A percentile compares a stretch with the other conserved stretches of the same genome.
phyloP scores from a whole-genome alignment of 2,113 vertebrate species.

The Cheilinus undulatus region DNA sequence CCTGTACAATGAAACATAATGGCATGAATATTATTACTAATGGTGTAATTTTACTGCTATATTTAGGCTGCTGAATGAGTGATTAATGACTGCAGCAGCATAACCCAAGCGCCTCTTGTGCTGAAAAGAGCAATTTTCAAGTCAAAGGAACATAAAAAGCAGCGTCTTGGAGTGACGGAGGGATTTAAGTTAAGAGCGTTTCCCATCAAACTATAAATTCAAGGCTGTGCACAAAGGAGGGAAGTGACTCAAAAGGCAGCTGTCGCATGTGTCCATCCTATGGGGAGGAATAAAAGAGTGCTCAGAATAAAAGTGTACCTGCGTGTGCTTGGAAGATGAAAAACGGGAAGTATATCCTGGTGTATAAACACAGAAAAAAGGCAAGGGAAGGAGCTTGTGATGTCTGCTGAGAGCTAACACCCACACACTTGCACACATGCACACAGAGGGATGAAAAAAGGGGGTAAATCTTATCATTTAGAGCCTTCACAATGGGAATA shows the following conservation, averaged over 20 bases:
- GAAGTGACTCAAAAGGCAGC: constrained; percentile 61
- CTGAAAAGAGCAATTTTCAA: constrained; percentile 30
- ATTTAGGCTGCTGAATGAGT: constrained; percentile 16
- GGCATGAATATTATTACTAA: neutral
- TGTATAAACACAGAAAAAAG: constrained; percentile 27
- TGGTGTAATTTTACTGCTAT: neutral
- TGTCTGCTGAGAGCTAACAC: constrained; percentile 32
- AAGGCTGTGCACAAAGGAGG: constrained; percentile 34
- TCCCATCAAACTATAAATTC: constrained; percentile 40
- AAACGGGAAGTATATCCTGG: constrained; percentile 25
- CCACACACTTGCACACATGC: neutral
- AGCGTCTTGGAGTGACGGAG: constrained; percentile 22
- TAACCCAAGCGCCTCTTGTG: neutral
- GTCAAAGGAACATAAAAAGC: constrained; percentile 22
- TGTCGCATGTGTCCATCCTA: constrained; percentile 37
- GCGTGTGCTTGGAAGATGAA: constrained; percentile 24
- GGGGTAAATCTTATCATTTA: constrained; percentile 78
- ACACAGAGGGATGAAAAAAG: constrained; percentile 27
- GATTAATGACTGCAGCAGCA: constrained; percentile 18
- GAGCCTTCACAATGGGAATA: constrained; percentile 72
- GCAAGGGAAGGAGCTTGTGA: constrained; percentile 26
- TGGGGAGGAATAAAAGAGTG: constrained; percentile 58
- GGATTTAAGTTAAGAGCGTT: constrained; percentile 46
- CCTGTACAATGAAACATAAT: neutral
- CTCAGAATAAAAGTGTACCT: constrained; percentile 22